phyloP scores from a whole-genome alignment of 2,797 vertebrate genomes.

The Chelon auratus region DNA sequence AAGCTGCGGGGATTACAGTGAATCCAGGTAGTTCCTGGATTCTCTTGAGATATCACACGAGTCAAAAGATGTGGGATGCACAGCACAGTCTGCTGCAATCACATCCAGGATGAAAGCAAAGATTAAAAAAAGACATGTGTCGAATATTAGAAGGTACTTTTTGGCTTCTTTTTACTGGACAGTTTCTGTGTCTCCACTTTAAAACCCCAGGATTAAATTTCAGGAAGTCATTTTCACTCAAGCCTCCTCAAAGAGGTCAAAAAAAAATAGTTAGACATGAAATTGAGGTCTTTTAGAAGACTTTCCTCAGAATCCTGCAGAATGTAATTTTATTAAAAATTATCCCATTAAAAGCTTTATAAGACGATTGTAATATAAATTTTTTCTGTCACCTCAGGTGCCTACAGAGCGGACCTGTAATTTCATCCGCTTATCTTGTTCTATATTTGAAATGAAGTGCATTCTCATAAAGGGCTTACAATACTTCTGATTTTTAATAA shows the following conservation, averaged over 20 bases:
- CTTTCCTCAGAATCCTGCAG: conserved; percentile 17
- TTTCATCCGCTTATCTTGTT: neutral
- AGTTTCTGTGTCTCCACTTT: conserved; percentile 22
- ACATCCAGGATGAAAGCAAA: conserved; percentile 12
- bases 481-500: neutral
- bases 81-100: neutral
- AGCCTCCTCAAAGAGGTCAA: conserved; percentile 27
- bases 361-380: conserved; percentile 11
- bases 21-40: conserved; percentile 15
- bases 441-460: neutral
- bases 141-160: neutral
- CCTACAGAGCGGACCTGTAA: conserved; percentile 3
- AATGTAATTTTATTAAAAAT: conserved; percentile 44
- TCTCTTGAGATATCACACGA: conserved; percentile 17
- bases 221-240: conserved; percentile 39
- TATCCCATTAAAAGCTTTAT: conserved; percentile 31
- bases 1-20: conserved; percentile 47
- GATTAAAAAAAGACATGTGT: neutral
- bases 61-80: conserved; percentile 11
- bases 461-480: neutral
- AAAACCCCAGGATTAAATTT: conserved; percentile 30
- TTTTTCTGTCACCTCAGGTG: conserved; percentile 8
- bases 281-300: conserved; percentile 35
- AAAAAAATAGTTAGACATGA: conserved; percentile 34
- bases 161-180: conserved; percentile 2